Conservation (phyloP, 2,113 vertebrate species). For the Urocynchramus pylzowi region DNA sequence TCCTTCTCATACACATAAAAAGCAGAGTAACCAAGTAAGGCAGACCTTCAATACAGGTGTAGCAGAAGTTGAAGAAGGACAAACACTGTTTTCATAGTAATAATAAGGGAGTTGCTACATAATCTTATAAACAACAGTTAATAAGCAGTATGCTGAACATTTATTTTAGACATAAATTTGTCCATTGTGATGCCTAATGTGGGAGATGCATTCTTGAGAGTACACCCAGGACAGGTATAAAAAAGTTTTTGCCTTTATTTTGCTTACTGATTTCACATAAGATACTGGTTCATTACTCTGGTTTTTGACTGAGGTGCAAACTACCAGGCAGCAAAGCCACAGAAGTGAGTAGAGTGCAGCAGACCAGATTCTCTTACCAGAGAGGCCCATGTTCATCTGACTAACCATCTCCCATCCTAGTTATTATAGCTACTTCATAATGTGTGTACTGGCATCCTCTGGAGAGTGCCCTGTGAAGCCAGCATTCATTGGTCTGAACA, state of each 20-base stretch:
- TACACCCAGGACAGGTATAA: not conserved
- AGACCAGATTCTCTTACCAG: not conserved
- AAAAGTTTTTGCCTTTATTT: not conserved
- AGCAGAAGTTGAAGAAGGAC: not conserved
- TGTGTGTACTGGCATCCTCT: not conserved
- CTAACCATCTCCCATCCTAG: not conserved
- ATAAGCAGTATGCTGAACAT: not conserved
- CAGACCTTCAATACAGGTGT: not conserved
- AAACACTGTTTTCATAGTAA: not conserved
- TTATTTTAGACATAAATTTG: not conserved
- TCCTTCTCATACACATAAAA: not conserved
- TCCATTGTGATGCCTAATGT: not conserved
- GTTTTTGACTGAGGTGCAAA: not conserved
- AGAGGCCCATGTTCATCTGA: not conserved
- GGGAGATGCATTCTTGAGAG: not conserved
- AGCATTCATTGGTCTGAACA: not conserved
- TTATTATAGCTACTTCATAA: not conserved
- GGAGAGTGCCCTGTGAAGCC: not conserved
- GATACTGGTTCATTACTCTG: not conserved
- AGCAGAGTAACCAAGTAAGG: not conserved
- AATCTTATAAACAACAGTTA: not conserved
- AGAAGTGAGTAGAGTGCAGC: not conserved
- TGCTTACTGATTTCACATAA: not conserved
- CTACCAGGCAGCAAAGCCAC: not conserved
- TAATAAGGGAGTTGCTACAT: not conserved